phyloP scores from a whole-genome alignment of 2,113 vertebrate genomes.

The Triplophysa siluroides region DNA sequence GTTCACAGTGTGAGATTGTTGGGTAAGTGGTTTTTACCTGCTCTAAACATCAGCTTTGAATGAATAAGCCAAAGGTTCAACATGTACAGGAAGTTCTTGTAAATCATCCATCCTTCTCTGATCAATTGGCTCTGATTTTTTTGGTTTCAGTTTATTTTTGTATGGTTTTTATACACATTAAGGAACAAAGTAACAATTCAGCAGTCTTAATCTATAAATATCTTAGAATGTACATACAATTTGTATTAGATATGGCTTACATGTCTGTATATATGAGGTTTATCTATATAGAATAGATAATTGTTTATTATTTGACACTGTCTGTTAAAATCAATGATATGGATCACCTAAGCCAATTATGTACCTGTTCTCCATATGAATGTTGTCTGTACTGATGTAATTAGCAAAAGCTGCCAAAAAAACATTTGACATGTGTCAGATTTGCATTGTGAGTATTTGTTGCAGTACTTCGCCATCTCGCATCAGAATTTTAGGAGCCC shows the following conservation, averaged over 20 bases:
- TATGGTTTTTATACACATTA: slow-evolving; percentile 40
- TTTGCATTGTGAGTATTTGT: slow-evolving; percentile 15
- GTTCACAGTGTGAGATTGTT: slow-evolving; percentile 12
- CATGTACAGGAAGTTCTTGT: slow-evolving; percentile 1
- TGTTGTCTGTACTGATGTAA: slow-evolving; percentile 37
- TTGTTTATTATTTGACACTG: slow-evolving; percentile 24
- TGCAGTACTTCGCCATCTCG: slow-evolving; percentile 20
- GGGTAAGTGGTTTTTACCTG: neutral
- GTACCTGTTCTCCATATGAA: slow-evolving; percentile 37
- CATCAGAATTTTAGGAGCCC: neutral
- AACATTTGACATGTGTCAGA: neutral
- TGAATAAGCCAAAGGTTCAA: neutral
- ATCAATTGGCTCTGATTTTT: slow-evolving; percentile 13
- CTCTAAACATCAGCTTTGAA: neutral
- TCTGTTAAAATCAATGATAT: slow-evolving; percentile 22
- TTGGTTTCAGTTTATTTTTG: slow-evolving; percentile 40
- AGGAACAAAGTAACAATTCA: slow-evolving; percentile 8
- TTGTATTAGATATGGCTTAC: slow-evolving; percentile 43
- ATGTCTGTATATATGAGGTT: slow-evolving; percentile 43
- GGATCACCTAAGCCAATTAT: slow-evolving; percentile 4
- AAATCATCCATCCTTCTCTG: slow-evolving; percentile 26
- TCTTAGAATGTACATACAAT: slow-evolving; percentile 44
- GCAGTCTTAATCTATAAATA: slow-evolving; percentile 41
- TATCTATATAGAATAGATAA: slow-evolving; percentile 40
- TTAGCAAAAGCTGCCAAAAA: slow-evolving; percentile 34